Evolutionary conservation across 64 coral and sea anemone genomes (phyloP).

Genomic region (Pocillopora damicornis): DNA sequence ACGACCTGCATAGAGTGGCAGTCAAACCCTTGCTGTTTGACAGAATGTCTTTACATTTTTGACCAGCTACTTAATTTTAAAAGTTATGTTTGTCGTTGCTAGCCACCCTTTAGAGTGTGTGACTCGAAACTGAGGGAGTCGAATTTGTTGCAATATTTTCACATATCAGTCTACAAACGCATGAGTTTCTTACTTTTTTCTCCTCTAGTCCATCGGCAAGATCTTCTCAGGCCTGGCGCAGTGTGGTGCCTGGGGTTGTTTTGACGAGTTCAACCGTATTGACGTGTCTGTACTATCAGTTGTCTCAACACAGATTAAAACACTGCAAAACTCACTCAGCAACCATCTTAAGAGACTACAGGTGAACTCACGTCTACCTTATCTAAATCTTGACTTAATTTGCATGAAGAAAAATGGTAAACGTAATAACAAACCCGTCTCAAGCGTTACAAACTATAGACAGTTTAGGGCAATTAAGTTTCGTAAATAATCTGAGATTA

Average conservation of each 20-base stretch:
- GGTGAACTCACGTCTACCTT: constrained; percentile 31
- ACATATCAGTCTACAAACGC: not conserved
- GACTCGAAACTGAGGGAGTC: no score
- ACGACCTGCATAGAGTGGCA: no score
- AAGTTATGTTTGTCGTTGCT: no score
- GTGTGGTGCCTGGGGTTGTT: constrained; percentile 99
- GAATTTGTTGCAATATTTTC: not conserved
- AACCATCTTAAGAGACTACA: constrained; percentile 93
- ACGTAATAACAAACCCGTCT: no score
- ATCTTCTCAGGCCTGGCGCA: constrained; percentile 98
- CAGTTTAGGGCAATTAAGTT: no score
- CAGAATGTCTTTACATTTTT: no score
- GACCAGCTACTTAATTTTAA: no score
- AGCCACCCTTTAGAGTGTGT: no score
- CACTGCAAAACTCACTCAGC: constrained; percentile 86
- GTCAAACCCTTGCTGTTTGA: no score
- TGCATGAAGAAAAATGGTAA: no score
- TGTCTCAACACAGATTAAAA: constrained; percentile 97
- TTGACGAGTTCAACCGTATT: constrained; percentile 99
- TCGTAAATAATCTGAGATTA: no score
- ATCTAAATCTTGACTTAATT: not conserved
- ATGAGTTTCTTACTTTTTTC: not conserved
- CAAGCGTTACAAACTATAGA: no score
- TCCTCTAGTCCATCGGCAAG: constrained; percentile 91
- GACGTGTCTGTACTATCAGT: constrained; percentile 99